A percentile compares a stretch with the other conserved stretches of the same genome.
Evolutionary conservation across 2,888 invertebrate genomes (phyloP).

Genomic region (Frankliniella intonsa): DNA sequence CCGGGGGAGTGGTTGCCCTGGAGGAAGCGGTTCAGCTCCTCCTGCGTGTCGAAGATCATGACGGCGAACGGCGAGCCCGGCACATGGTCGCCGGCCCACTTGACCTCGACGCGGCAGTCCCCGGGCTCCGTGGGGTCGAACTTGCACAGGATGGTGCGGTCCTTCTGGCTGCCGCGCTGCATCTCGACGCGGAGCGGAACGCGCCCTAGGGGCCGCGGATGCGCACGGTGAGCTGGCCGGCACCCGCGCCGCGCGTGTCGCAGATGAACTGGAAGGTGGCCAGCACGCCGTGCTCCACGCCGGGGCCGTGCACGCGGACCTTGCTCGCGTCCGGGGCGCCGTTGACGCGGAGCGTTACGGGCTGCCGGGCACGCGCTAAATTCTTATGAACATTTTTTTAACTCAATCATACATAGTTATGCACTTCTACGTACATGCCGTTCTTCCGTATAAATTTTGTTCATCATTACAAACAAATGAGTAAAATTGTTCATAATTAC

Average conservation of each 20-base stretch:
- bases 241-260: conserved; percentile 97
- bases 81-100: conserved; percentile 97
- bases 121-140: conserved; percentile 98
- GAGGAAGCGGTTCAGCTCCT: conserved; percentile 68
- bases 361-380: conserved; percentile 85
- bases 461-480: no score
- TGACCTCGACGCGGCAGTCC: conserved; percentile 94
- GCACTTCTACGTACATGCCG: no score
- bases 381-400: no score
- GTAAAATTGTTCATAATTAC: no score
- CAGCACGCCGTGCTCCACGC: conserved; percentile 95
- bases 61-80: conserved; percentile 98
- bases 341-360: conserved; percentile 88
- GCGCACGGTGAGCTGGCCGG: conserved; percentile 95
- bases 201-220: conserved; percentile 97
- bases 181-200: conserved; percentile 99
- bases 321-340: conserved; percentile 97
- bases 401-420: no score
- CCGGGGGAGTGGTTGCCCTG: conserved; percentile 46
- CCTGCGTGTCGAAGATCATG: conserved; percentile 98
- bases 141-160: conserved; percentile 95
- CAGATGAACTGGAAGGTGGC: conserved; percentile 98
- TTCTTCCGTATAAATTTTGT: no score
- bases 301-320: conserved; percentile 97
- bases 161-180: conserved; percentile 97